Percentiles rank a stretch among this genome's conserved stretches.
Evolutionary conservation across 2,888 invertebrate genomes (phyloP).

Genomic region (Trissolcus brochymenae): DNA sequence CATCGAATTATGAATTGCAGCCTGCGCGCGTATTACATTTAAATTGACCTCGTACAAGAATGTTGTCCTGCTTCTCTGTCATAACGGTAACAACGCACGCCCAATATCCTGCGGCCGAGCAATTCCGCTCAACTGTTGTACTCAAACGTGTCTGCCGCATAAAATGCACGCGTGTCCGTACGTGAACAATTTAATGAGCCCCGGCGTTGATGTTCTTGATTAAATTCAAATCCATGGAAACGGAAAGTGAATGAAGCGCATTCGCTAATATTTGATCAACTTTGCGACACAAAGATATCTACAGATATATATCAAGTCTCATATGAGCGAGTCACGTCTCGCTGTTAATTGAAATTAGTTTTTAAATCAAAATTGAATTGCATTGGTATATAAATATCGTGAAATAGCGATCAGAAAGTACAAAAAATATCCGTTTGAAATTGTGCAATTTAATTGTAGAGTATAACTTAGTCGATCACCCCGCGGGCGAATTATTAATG

Average conservation of each 20-base stretch:
- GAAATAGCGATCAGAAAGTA: not conserved
- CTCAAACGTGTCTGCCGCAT: conserved; percentile 34
- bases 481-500: not conserved
- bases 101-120: conserved; percentile 56
- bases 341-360: too few species aligned
- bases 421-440: not conserved
- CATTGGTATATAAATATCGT: not conserved
- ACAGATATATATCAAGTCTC: too few species aligned
- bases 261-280: conserved; percentile 34
- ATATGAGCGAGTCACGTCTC: too few species aligned
- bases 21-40: conserved; percentile 41
- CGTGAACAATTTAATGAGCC: conserved; percentile 44
- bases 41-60: conserved; percentile 59
- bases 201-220: conserved; percentile 34
- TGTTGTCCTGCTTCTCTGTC: conserved; percentile 59
- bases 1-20: conserved; percentile 41
- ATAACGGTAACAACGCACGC: conserved; percentile 59
- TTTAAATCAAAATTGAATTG: not conserved
- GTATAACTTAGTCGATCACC: not conserved
- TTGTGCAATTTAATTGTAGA: conserved; percentile 1
- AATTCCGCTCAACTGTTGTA: conserved; percentile 41
- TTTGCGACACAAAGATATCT: not conserved
- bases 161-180: conserved; percentile 27
- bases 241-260: conserved; percentile 35
- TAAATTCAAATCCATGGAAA: conserved; percentile 42